Evolutionary conservation across 2,888 invertebrate species (phyloP).

Genomic region (Andrena haemorrhoa): DNA sequence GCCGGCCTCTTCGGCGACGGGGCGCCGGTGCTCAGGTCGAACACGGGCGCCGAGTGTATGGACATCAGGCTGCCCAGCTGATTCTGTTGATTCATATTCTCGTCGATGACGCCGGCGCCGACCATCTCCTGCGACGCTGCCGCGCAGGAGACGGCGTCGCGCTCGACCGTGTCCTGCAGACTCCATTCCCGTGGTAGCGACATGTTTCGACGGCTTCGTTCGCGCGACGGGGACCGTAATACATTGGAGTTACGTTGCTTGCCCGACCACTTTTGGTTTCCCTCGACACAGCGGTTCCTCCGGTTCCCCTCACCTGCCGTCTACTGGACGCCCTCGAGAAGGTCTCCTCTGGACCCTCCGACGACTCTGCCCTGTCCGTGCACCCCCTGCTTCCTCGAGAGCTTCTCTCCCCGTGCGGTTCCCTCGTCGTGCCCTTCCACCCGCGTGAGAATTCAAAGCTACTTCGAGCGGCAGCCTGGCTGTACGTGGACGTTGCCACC

Average conservation of each 20-base stretch:
- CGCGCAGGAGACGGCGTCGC: slow-evolving; percentile 63
- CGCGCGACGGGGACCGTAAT: slow-evolving; percentile 82
- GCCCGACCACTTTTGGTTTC: slow-evolving; percentile 46
- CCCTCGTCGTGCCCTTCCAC: background rate
- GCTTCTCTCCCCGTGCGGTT: background rate
- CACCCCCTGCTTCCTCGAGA: background rate
- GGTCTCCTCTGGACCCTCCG: slow-evolving; percentile 3
- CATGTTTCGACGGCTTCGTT: slow-evolving; percentile 84
- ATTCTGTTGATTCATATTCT: slow-evolving; percentile 85
- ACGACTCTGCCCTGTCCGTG: slow-evolving; percentile 1
- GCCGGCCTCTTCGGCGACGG: slow-evolving; percentile 84
- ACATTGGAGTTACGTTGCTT: slow-evolving; percentile 82
- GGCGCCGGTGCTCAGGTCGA: slow-evolving; percentile 79
- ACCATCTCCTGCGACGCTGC: slow-evolving; percentile 81
- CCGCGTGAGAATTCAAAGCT: background rate
- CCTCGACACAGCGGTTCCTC: slow-evolving; percentile 20
- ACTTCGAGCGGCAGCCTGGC: too few species aligned
- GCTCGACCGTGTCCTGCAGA: slow-evolving; percentile 86
- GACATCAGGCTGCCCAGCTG: slow-evolving; percentile 88
- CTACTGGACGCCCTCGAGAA: background rate
- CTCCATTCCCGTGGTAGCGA: slow-evolving; percentile 88
- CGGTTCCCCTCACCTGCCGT: background rate
- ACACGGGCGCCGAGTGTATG: slow-evolving; percentile 89
- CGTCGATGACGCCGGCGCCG: slow-evolving; percentile 80
- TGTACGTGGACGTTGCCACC: background rate